phyloP scores from a whole-genome alignment of 2,113 vertebrate genomes.

The Aldabrachelys gigantea region DNA sequence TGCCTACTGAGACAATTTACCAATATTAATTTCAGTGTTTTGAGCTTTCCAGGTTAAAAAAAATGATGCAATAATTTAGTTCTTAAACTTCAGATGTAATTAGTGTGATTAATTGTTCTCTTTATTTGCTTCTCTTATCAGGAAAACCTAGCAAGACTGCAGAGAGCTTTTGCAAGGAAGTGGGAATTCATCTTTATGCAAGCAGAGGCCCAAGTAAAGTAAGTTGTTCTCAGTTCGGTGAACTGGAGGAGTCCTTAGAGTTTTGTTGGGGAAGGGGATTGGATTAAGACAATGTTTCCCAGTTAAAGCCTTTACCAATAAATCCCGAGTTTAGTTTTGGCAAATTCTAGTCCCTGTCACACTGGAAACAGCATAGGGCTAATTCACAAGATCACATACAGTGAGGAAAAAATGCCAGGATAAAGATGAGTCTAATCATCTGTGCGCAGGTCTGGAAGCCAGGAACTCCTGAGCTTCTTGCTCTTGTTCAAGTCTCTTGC shows the following conservation, averaged over 20 bases:
- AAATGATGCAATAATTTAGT: not conserved
- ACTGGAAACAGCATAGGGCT: not conserved
- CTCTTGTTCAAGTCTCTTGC: not conserved
- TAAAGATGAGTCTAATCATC: conserved; percentile 19
- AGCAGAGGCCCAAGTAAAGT: conserved; percentile 98
- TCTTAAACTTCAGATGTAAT: not conserved
- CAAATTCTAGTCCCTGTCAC: conserved; percentile 24
- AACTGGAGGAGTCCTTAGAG: not conserved
- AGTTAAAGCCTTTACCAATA: conserved; percentile 1
- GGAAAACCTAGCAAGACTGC: conserved; percentile 96
- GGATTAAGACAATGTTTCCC: not conserved
- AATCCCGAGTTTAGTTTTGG: not conserved
- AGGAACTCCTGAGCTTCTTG: not conserved
- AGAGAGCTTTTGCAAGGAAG: conserved; percentile 95
- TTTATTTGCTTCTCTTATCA: conserved; percentile 75
- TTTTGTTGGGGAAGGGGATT: not conserved
- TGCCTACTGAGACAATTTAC: not conserved
- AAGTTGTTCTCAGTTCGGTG: conserved; percentile 78
- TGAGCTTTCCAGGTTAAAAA: conserved; percentile 7
- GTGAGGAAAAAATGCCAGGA: not conserved
- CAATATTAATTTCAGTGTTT: not conserved
- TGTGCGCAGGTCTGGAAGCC: not conserved
- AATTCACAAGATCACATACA: not conserved
- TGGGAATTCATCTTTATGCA: conserved; percentile 99
- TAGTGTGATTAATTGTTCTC: conserved; percentile 44